These are phyloP conservation scores for Myiozetetes cayanensis DNA, from an alignment of 2,113 vertebrate genomes.

Conservation along the genomic window DNA sequence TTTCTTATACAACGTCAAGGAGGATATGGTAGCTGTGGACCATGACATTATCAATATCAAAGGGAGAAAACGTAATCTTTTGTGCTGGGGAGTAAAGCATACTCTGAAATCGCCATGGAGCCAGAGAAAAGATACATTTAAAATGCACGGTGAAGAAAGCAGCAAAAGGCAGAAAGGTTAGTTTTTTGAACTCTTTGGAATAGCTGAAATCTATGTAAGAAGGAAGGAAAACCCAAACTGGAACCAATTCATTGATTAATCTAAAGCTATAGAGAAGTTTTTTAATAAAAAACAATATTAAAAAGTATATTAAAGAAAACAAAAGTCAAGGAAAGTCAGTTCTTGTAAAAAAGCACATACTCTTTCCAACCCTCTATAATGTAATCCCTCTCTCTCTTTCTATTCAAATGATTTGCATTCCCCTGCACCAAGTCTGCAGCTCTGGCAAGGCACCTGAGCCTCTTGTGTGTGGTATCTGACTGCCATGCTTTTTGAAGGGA, in stretches of 20 bases:
- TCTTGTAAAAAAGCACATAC: neutral
- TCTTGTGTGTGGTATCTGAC: neutral
- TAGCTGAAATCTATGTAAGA: neutral
- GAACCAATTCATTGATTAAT: neutral
- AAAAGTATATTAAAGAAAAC: neutral
- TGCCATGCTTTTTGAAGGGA: neutral
- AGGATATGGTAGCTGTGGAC: neutral
- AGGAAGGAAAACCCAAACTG: neutral
- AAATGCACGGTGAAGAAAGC: neutral
- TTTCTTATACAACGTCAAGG: neutral
- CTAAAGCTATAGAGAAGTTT: neutral
- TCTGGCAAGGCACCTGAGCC: neutral
- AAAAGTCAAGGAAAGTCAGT: neutral
- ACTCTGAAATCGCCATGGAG: neutral
- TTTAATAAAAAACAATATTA: neutral
- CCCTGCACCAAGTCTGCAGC: neutral
- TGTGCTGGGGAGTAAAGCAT: neutral
- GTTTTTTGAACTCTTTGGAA: neutral
- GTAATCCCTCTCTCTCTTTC: neutral
- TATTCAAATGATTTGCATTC: neutral
- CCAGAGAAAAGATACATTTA: neutral
- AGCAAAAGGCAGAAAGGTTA: neutral
- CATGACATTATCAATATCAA: neutral
- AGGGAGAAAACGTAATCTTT: neutral
- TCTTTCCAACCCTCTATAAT: neutral